Base-by-base conservation (phyloP, 2,113 vertebrate species). In the Ciconia stormi region DNA sequence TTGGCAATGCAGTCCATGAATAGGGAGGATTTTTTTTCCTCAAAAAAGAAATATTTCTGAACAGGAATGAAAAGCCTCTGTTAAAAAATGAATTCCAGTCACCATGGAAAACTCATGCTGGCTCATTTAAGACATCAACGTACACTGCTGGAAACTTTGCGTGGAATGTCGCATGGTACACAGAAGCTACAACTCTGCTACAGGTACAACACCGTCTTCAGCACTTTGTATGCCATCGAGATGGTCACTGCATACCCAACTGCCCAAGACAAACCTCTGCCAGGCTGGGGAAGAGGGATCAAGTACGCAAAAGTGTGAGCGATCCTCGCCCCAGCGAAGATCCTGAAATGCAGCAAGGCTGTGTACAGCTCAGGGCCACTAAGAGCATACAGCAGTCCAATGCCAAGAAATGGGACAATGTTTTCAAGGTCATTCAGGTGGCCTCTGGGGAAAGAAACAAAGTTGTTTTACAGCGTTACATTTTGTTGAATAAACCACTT, bases 371-470 rank as follows among this genome's bases (percentile, higher is more conserved):
- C 97, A 0, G 99, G 99, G 36, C 97, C 97, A 1, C 98, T 99
- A 87, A 99, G 91, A 14, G 98, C 85, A 6, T 99, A 99, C 47
- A 99, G 96, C 22, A 99, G 98, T 15, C 99, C 99, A 8, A 99
- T 89, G 25, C 98, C 82, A 29, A 99, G 44, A 44, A 99, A 99
- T 0, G 99, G 99, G 62, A 99, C n/a, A 1, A 99, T 97, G 50
- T 99, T 99, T 91, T 99, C 99, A 91, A 99, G 91, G 96, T 99
- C 99, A n/a, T 99, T 99, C 97, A 97, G 98, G 95, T 99, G 99
- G 88, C 98, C 98, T 87, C 99, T 99, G 96, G 47, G 78, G 65
- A 88, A 92, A 93, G 63, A 95, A 93, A 88, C 30, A 96, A 69
- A 96, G 38, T 74, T 40, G 34, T 8, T 93, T 92, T 46, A 74